phyloP scores from a whole-genome alignment of 2,888 invertebrate species.

The Hololepta plana region DNA sequence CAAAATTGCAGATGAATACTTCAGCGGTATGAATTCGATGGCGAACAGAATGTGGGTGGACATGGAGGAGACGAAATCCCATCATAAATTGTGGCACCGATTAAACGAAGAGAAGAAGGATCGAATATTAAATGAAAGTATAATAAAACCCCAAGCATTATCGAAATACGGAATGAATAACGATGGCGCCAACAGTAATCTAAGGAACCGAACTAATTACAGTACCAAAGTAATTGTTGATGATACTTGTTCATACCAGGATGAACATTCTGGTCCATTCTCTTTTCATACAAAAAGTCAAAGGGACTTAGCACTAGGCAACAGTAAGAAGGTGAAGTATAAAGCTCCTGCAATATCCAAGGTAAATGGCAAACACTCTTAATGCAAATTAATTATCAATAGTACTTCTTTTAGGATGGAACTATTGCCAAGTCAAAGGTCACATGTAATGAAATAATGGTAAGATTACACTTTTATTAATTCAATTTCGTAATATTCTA shows the following conservation, averaged over 20 bases:
- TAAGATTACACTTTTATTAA: too few species aligned
- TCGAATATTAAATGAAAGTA: constrained; percentile 58
- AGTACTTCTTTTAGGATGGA: too few species aligned
- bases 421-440: too few species aligned
- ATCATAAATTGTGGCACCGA: constrained; percentile 60
- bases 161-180: constrained; percentile 30
- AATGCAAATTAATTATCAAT: too few species aligned
- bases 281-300: constrained; percentile 71
- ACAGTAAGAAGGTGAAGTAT: too few species aligned
- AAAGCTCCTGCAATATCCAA: too few species aligned
- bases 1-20: constrained; percentile 50
- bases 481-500: too few species aligned
- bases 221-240: constrained; percentile 40
- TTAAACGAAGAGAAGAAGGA: constrained; percentile 50
- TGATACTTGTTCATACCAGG: constrained; percentile 42
- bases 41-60: constrained; percentile 63
- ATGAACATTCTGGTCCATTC: constrained; percentile 79
- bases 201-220: constrained; percentile 22
- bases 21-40: constrained; percentile 59
- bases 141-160: constrained; percentile 58
- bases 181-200: constrained; percentile 10
- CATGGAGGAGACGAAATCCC: constrained; percentile 48
- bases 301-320: constrained; percentile 43
- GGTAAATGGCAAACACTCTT: too few species aligned
- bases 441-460: too few species aligned